Percentiles rank a stretch among this genome's conserved stretches.
Evolutionary conservation across 92 coral and sea anemone species (phyloP).

Genomic region (Muricea muricata): DNA sequence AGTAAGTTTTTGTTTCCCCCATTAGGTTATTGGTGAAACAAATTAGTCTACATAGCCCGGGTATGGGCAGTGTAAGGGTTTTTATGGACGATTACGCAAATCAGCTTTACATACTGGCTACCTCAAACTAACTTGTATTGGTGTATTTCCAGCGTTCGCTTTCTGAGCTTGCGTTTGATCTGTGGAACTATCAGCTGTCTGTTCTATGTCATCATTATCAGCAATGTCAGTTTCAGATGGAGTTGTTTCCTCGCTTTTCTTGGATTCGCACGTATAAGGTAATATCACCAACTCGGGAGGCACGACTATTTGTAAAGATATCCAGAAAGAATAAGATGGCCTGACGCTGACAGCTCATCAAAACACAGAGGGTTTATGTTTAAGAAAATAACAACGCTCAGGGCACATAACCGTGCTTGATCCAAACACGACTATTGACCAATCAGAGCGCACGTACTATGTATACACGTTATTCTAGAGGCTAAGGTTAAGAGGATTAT

Average conservation of each 20-base stretch:
- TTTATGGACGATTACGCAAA: not conserved
- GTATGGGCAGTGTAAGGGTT: not conserved
- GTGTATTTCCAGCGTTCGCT: constrained; percentile 62
- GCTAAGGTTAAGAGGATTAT: too few relatives aligned
- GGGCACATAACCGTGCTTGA: too few relatives aligned
- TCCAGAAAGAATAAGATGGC: too few relatives aligned
- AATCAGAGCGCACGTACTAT: too few relatives aligned
- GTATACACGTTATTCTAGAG: too few relatives aligned
- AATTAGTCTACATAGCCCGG: too few relatives aligned
- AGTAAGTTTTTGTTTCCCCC: too few relatives aligned
- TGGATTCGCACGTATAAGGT: constrained; percentile 73
- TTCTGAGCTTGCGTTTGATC: constrained; percentile 66
- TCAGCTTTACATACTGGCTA: constrained; percentile 18
- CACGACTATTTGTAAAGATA: constrained; percentile 76
- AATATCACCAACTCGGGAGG: constrained; percentile 78
- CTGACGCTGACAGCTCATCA: too few relatives aligned
- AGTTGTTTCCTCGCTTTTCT: constrained; percentile 25
- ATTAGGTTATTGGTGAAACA: too few relatives aligned
- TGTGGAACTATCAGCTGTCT: constrained; percentile 67
- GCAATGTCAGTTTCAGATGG: constrained; percentile 14
- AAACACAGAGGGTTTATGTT: too few relatives aligned
- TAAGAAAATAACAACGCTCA: too few relatives aligned
- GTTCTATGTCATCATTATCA: constrained; percentile 65
- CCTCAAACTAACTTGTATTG: constrained; percentile 78
- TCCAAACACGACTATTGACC: too few relatives aligned